phyloP scores from a whole-genome alignment of 2,888 invertebrate species.

The Xanthia togata region DNA sequence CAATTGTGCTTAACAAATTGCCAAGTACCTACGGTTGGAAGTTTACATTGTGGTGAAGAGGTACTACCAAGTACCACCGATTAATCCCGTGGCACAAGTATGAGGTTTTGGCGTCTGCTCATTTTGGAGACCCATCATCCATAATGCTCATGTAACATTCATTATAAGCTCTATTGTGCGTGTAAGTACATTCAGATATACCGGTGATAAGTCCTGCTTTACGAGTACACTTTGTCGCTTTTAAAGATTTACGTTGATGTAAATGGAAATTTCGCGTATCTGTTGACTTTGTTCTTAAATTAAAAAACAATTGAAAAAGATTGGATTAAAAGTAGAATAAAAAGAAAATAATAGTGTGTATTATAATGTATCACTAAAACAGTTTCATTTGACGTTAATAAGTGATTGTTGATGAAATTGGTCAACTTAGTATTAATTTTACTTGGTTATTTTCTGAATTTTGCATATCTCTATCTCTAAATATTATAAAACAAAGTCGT shows the following conservation, averaged over 20 bases:
- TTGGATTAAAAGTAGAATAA: too few relatives aligned
- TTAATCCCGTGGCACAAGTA: conserved; percentile 67
- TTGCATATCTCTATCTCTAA: neutral
- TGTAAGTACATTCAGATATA: conserved; percentile 72
- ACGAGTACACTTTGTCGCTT: conserved; percentile 61
- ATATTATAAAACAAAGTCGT: too few relatives aligned
- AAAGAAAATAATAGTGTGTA: too few relatives aligned
- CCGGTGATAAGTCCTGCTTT: conserved; percentile 65
- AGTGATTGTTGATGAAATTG: neutral
- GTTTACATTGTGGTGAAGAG: conserved; percentile 71
- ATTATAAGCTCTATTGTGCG: conserved; percentile 73
- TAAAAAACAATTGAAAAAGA: neutral
- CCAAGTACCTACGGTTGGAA: conserved; percentile 58
- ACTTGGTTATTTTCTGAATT: neutral
- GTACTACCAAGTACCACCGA: conserved; percentile 57
- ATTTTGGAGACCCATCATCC: conserved; percentile 73
- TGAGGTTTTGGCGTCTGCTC: conserved; percentile 70
- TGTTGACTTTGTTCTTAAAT: conserved; percentile 42
- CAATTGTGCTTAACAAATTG: conserved; percentile 66
- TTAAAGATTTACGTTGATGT: conserved; percentile 60
- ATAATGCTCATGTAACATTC: conserved; percentile 80
- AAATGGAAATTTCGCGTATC: conserved; percentile 53
- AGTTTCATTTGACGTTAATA: neutral
- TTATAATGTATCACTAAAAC: neutral
- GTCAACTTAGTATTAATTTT: neutral